Evolutionary conservation across 1,140 invertebrate genomes (phyloP), one percentile per base, ranked within the genome.

Genomic region (Dolichoris vasculosae): DNA sequence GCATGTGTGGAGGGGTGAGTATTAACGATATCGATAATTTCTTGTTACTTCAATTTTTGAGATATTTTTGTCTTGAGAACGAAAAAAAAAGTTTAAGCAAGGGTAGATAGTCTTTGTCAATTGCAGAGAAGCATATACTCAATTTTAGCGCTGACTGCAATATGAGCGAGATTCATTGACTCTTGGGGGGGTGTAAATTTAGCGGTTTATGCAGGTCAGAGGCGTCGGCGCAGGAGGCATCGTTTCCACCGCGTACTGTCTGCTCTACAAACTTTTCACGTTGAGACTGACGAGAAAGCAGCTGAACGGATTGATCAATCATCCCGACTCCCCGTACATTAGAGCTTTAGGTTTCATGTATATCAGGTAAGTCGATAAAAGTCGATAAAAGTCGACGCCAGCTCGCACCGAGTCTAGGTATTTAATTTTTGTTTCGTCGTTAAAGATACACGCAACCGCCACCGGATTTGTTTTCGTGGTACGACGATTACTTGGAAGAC

Each of bases 1-100:
- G 99, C 90, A 99, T 99, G 99, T 99, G 99, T 96, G 99, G 99
- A 92, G 98, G 98, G 93, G 99, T 98, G 95, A 96, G 96, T 96
- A 95, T 95, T 35, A 32, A 30, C 35, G 15, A 43, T 55, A 73
- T 7, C 38, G 73, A 38, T 2, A 55, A 40, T 83, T 40, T 43
- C 32, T 63, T 26, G 93, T 94, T 93, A 90, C 89, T 91, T 84
- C 85, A 40, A n/a, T 2, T 48, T 69, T 67, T n/a, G 32, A 83
- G 46, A 4, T 71, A 38, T 35, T 20, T 4, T 73, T 71, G 38
- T 26, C 32, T 35, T 76, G n/a, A 46, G 1, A 46, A 67, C 4
- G 26, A 51, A 7, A 30, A 51, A 48, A 82, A 38, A 73, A 83
- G 69, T 82, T 4, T 77, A 51, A 40, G 26, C 40, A 83, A 81